Conservation (phyloP, 2,797 vertebrate species). For the Oryzias dopingdopingensis region DNA sequence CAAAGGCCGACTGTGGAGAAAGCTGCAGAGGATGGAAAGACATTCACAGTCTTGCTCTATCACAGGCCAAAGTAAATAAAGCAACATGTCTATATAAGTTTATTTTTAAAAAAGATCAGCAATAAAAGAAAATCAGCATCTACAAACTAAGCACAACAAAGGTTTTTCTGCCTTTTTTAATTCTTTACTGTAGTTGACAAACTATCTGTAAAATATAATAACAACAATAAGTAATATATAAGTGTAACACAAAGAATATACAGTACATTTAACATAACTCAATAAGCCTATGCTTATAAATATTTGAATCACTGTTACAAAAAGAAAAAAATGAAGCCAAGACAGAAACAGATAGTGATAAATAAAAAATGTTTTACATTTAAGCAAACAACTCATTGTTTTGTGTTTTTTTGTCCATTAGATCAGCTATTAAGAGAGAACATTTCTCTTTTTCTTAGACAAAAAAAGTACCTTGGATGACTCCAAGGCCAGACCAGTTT, state of each 20-base stretch:
- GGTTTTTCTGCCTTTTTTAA: slow-evolving; percentile 7
- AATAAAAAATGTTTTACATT: no score
- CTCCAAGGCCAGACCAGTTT: no score
- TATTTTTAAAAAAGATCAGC: slow-evolving; percentile 17
- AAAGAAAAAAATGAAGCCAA: no score
- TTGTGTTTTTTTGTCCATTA: no score
- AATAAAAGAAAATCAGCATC: slow-evolving; percentile 11
- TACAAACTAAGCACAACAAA: slow-evolving; percentile 16
- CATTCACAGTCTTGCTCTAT: slow-evolving; percentile 16
- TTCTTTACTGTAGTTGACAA: not conserved
- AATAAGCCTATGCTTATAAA: no score
- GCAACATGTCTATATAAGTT: slow-evolving; percentile 5
- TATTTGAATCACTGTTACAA: no score
- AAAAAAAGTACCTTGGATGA: no score
- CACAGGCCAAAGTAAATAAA: slow-evolving; percentile 17
- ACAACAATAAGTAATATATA: not conserved
- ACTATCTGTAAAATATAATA: not conserved
- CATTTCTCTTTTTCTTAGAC: no score
- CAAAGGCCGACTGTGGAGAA: slow-evolving; percentile 29
- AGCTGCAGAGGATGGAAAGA: slow-evolving; percentile 26
- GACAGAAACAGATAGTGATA: no score
- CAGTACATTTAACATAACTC: no score
- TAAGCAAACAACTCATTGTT: no score
- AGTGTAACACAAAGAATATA: slow-evolving; percentile 27
- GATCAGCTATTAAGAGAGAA: no score